A percentile compares a stretch with the other conserved stretches of the same genome.
These are phyloP conservation scores for Drosophila anomelani DNA, from an alignment of 2,888 invertebrate species.

Conservation along the genomic window DNA sequence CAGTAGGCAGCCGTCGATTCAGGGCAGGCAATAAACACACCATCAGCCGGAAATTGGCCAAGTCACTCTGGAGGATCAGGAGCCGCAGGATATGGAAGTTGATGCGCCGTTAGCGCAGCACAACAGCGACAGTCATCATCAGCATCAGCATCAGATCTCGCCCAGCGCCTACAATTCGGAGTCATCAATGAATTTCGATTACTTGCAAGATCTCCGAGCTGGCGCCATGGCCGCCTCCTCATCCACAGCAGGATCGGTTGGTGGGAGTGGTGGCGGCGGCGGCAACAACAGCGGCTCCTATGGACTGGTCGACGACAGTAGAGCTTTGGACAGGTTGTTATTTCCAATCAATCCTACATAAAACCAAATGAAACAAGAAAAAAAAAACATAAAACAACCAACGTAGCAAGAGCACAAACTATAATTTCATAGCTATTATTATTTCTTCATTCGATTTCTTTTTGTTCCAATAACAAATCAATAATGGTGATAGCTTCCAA, in stretches of 20 bases:
- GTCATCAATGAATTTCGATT: conserved; percentile 84
- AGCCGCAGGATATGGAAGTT: conserved; percentile 84
- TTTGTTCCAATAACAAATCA: conserved; percentile 32
- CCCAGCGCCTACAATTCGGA: conserved; percentile 75
- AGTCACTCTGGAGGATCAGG: conserved; percentile 71
- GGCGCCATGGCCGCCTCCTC: conserved; percentile 60
- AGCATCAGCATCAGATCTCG: conserved; percentile 60
- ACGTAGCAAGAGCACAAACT: conserved; percentile 37
- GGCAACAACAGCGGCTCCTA: conserved; percentile 52
- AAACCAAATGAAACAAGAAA: conserved; percentile 23
- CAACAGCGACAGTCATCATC: conserved; percentile 24
- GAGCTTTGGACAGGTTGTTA: conserved; percentile 84
- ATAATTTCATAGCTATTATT: conserved; percentile 26
- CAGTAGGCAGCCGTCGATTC: conserved; percentile 13
- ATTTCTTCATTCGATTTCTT: conserved; percentile 42
- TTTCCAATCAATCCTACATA: conserved; percentile 51
- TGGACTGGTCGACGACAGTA: conserved; percentile 82
- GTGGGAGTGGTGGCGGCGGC: conserved; percentile 37
- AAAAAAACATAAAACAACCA: conserved; percentile 6
- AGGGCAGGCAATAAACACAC: conserved; percentile 21
- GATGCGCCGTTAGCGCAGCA: conserved; percentile 82
- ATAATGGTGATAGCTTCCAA: conserved; percentile 65
- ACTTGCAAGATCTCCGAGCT: conserved; percentile 79
- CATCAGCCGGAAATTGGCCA: conserved; percentile 15
- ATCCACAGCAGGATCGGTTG: conserved; percentile 38